phyloP scores from a whole-genome alignment of 2,113 vertebrate species.

The Bos taurus region ARS-UCD2.0 NC_037336.1:43808001-43808500 shows the following conservation, averaged over 20 bases:
- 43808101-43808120: not conserved
- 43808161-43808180: not conserved
- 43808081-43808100: not conserved
- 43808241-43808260: not conserved
- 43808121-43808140: not conserved
- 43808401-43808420: not conserved
- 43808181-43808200: not conserved
- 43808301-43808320: not conserved
- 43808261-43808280: not conserved
- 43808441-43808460: not conserved
- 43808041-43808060: not conserved
- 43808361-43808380: not conserved
- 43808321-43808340: not conserved
- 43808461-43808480: not conserved
- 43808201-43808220: not conserved
- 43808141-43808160: not conserved
- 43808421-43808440: not conserved
- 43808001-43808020: not conserved
- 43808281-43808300: not conserved
- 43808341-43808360: not conserved
- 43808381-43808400: not conserved
- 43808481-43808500: not conserved
- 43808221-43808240: accelerated
- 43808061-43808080: accelerated
- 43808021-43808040: not conserved